Conservation (phyloP, 2,888 invertebrate species). For the Phytoseiulus persimilis region DNA sequence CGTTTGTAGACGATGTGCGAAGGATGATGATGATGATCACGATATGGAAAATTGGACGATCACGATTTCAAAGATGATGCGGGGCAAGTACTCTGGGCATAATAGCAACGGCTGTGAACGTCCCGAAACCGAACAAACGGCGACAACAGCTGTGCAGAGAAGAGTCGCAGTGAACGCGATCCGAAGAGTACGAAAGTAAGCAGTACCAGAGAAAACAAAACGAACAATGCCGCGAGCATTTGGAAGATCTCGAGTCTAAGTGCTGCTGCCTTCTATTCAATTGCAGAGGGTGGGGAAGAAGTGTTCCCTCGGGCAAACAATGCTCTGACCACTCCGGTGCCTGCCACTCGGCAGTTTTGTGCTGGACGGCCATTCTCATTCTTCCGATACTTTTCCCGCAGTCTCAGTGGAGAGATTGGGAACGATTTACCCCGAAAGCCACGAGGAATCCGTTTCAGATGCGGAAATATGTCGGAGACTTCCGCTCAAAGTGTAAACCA, state of each 20-base stretch:
- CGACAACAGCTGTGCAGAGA: background rate
- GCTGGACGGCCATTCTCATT: background rate
- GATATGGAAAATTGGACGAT: constrained; percentile 5
- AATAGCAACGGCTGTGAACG: background rate
- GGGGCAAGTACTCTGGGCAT: background rate
- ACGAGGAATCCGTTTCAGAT: too few species aligned
- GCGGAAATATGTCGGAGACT: too few species aligned
- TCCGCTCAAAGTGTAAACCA: too few species aligned
- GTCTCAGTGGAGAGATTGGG: too few species aligned
- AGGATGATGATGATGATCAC: background rate
- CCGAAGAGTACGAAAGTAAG: background rate
- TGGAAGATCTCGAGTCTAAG: background rate
- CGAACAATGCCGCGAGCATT: background rate
- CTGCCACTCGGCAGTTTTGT: background rate
- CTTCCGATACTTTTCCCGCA: background rate
- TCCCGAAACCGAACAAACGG: background rate
- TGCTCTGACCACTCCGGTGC: background rate
- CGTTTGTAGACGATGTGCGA: background rate
- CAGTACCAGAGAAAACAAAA: background rate
- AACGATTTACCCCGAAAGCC: too few species aligned
- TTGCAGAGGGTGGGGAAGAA: background rate
- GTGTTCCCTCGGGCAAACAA: background rate
- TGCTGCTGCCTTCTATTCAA: background rate
- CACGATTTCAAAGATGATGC: background rate
- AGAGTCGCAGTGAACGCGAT: background rate